Conservation (phyloP, 2,888 invertebrate species). For the Boloria selene region DNA sequence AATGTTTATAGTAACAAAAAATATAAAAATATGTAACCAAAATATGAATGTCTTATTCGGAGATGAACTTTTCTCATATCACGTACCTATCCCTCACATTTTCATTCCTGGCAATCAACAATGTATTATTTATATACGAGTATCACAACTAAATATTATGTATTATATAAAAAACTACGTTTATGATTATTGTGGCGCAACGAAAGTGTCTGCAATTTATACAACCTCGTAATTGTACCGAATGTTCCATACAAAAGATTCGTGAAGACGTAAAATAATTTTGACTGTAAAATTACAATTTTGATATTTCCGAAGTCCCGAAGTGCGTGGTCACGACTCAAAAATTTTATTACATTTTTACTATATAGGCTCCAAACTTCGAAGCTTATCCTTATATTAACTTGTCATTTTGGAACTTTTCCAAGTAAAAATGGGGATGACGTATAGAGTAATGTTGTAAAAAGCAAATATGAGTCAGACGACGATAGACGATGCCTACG, state of each 20-base stretch:
- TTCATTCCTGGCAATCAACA: neutral
- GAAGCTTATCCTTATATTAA: neutral
- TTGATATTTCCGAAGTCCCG: neutral
- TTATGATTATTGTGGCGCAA: neutral
- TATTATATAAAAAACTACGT: neutral
- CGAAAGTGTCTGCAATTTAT: conserved; percentile 7
- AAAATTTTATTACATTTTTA: neutral
- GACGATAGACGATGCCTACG: conserved; percentile 37
- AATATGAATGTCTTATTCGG: conserved; percentile 48
- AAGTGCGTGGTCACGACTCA: conserved; percentile 15
- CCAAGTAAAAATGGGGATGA: conserved; percentile 14
- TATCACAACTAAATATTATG: neutral
- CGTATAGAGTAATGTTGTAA: neutral
- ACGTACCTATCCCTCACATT: no score
- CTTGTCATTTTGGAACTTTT: neutral
- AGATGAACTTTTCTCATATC: neutral
- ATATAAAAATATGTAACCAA: conserved; percentile 49
- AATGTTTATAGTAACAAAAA: conserved; percentile 64
- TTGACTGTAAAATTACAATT: neutral
- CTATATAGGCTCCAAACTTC: no score
- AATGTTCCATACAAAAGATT: conserved; percentile 34
- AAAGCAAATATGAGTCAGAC: conserved; percentile 18
- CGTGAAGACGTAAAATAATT: conserved; percentile 20
- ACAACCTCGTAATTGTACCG: conserved; percentile 4
- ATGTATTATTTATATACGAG: neutral